Evolutionary conservation across 2,797 vertebrate genomes (phyloP).

Genomic region (Rhinichthys osculus): DNA sequence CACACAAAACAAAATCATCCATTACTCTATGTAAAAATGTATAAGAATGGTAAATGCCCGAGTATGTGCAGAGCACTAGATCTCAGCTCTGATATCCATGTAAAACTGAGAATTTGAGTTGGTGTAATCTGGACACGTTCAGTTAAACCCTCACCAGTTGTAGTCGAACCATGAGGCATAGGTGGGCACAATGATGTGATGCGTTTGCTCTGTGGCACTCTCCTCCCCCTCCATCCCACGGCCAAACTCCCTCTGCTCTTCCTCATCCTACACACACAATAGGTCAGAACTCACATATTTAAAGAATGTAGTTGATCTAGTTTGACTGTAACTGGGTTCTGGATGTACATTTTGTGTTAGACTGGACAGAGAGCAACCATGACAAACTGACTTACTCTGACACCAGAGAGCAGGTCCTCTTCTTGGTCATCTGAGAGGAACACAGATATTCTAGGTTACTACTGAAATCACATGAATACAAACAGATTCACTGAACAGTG

Average conservation of each 20-base stretch:
- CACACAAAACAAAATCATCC: background rate
- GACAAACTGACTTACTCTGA: slow-evolving; percentile 84
- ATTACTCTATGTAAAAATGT: background rate
- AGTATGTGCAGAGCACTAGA: background rate
- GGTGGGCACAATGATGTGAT: slow-evolving; percentile 97
- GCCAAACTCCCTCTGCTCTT: slow-evolving; percentile 86
- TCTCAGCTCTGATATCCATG: background rate
- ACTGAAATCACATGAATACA: background rate
- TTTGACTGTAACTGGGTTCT: background rate
- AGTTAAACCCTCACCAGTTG: slow-evolving; percentile 83
- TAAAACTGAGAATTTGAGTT: slow-evolving; percentile 1
- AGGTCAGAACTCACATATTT: slow-evolving; percentile 16
- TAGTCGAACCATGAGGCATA: slow-evolving; percentile 98
- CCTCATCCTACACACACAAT: slow-evolving; percentile 85
- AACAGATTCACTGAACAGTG: background rate
- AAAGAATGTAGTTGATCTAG: background rate
- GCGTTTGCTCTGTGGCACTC: slow-evolving; percentile 92
- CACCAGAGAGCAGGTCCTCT: slow-evolving; percentile 87
- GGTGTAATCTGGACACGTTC: background rate
- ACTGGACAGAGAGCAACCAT: background rate
- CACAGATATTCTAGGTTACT: slow-evolving; percentile 58
- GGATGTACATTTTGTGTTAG: background rate
- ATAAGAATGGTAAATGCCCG: background rate
- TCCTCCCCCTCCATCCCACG: slow-evolving; percentile 90
- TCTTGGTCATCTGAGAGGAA: slow-evolving; percentile 91